Evolutionary conservation across 2,888 invertebrate species (phyloP), one percentile per base, ranked within the genome.

Genomic region (Hofmannophila pseudospretella): DNA sequence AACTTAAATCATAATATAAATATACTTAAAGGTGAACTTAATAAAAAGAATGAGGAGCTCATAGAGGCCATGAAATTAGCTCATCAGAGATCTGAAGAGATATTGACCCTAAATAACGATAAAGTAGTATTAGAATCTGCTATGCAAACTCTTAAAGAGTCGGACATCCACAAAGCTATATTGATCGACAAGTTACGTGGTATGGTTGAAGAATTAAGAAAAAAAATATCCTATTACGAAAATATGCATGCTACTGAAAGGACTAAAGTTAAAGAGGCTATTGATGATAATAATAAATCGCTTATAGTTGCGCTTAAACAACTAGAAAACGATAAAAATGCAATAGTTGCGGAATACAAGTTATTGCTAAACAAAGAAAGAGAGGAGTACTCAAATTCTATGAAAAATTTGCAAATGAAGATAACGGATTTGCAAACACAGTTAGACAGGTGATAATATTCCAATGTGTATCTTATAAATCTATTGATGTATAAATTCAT

Each of bases 301-400:
- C 68, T 89, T 38, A 42, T 89, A 23, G 42, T 62, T 20, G 67
- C 75, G 8, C 45, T 80, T 1, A 72, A 76, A 42, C 70, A 80
- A 41, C 54, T 87, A 32, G 86, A 89, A 61, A 63, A 60, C 12
- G 86, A 88, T 39, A 86, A 87, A 56, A 68, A 71, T 39, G 45
- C 48, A 8, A 57, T 82, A 9, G 52, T 74, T n/a, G 67, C 70
- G 34, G 87, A 89, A 62, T 89, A 86, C 48, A 89, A 89, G 49
- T 73, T 78, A 44, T 50, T 89, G 22, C 50, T 89, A 28, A 69
- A 65, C 14, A 85, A 75, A 39, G 90, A 91, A 66, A 79, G 88
- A 55, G 73, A 76, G 43, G 84, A 89, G 47, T 84, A 75, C 47
- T 45, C 58, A 10, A 72, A 73, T 50, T 66, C 68, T 25, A 58